A percentile compares a stretch with the other conserved stretches of the same genome.
Evolutionary conservation across 2,888 invertebrate species (phyloP).

Genomic region (Cryptocheilus praepositus): DNA sequence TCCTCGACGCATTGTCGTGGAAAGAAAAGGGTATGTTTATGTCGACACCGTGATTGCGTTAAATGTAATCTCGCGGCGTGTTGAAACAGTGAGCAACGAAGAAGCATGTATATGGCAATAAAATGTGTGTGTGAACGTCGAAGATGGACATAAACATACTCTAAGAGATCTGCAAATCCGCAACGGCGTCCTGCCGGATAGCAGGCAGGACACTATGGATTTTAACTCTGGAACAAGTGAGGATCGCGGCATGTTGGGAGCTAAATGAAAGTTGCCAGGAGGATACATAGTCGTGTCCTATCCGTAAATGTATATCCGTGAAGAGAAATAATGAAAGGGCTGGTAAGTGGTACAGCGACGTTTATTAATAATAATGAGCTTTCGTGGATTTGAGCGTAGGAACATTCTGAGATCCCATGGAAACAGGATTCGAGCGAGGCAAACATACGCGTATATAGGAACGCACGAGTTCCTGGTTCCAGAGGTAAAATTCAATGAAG

Average conservation of each 20-base stretch:
- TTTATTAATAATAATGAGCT: too few species aligned
- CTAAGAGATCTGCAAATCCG: constrained; percentile 42
- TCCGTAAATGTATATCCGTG: too few species aligned
- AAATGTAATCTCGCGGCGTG: constrained; percentile 19
- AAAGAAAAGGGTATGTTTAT: constrained; percentile 42
- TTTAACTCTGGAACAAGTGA: constrained; percentile 34
- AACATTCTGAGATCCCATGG: constrained; percentile 1
- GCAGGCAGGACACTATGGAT: constrained; percentile 14
- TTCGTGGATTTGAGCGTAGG: constrained; percentile 6
- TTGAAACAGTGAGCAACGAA: constrained; percentile 2
- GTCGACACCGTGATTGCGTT: constrained; percentile 34
- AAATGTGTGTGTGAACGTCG: constrained; percentile 1
- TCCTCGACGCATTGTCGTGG: constrained; percentile 37
- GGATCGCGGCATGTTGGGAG: neutral
- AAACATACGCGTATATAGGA: too few species aligned
- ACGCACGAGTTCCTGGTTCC: too few species aligned
- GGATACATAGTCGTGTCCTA: too few species aligned
- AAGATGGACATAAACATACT: constrained; percentile 44
- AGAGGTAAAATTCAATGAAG: too few species aligned
- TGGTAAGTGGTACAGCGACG: neutral
- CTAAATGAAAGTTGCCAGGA: neutral
- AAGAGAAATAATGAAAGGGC: too few species aligned
- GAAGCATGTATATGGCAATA: neutral
- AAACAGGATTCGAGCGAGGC: constrained; percentile 20
- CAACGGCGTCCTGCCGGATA: constrained; percentile 29